Base-by-base conservation (phyloP, 2,888 invertebrate genomes). In the Calameuta idolon region DNA sequence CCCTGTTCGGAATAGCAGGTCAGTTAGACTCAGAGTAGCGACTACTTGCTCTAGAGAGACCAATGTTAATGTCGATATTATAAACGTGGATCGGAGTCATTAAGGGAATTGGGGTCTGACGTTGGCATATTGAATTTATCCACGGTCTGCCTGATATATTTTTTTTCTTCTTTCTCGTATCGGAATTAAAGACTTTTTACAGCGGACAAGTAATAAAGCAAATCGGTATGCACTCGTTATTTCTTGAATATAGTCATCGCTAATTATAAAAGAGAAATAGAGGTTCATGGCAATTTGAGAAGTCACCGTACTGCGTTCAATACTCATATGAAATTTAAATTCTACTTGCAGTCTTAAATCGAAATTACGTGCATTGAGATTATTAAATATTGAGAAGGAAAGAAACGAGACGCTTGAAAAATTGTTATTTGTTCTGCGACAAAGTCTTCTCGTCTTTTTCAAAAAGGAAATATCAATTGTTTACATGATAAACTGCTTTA, bases 1-100 rank as follows among this genome's bases (percentile, higher is more conserved):
- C 91, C 80, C 87, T 91, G 80, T 88, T 91, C 87, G 90, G 91
- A 84, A 89, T 91, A 82, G 89, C 92, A 89, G 92, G 92, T 92
- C 82, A 85, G 89, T 90, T 69, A 55, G 55, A 55, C 55, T 55
- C 55, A 9, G 55, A 55, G 55, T 55, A 55, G 55, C 55, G 23
- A 55, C 23, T 55, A 55, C 23, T 55, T 55, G 23, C 55, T 55
- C 23, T 55, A 55, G 23, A 55, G 55, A 23, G 55, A 55, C 55
- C 55, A 55, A 55, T 23, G 55, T 23, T 55, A 23, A 2, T 55
- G 9, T 55, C 9, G n/a, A n/a, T n/a, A 55, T 9, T 40, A 9
- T 23, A 55, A 23, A 55, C 23, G 9, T 55, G 55, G 23, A 55
- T 55, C 5, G 15, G 55, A 23, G 55, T 23, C 55, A 55, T 55